Evolutionary conservation across 2,113 vertebrate species (phyloP).

Genomic region (Numida meleagris): DNA sequence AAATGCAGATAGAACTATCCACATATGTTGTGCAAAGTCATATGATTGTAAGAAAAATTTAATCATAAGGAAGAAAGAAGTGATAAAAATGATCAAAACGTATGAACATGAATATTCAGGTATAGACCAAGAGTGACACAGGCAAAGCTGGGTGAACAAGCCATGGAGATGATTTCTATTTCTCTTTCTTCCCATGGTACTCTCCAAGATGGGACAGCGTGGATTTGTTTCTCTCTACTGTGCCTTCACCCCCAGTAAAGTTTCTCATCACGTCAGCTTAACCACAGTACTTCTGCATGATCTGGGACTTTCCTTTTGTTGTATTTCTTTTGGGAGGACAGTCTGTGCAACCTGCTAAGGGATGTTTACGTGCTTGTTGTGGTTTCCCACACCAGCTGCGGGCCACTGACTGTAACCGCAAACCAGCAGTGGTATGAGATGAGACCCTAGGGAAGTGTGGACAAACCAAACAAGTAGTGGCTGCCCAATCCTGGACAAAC

Average conservation of each 20-base stretch:
- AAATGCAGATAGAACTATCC: background rate
- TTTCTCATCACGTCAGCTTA: background rate
- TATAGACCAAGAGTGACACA: background rate
- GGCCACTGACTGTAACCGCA: background rate
- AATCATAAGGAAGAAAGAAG: background rate
- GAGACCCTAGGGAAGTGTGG: background rate
- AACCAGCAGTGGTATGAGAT: background rate
- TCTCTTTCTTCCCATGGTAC: background rate
- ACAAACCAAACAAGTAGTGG: background rate
- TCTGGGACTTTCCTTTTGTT: background rate
- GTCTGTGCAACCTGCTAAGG: background rate
- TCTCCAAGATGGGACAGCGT: background rate
- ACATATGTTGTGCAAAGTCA: background rate
- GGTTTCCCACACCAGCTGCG: background rate
- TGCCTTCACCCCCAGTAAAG: background rate
- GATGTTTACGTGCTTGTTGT: background rate
- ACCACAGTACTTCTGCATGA: background rate
- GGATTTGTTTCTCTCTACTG: background rate
- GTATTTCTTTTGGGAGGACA: background rate
- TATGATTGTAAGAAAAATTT: background rate
- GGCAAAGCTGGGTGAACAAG: background rate
- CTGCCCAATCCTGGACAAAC: background rate
- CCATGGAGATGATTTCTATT: rapidly evolving
- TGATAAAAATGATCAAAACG: background rate
- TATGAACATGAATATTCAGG: background rate